Evolutionary conservation across 2,797 vertebrate species (phyloP).

Genomic region (Sphenodon punctatus): DNA sequence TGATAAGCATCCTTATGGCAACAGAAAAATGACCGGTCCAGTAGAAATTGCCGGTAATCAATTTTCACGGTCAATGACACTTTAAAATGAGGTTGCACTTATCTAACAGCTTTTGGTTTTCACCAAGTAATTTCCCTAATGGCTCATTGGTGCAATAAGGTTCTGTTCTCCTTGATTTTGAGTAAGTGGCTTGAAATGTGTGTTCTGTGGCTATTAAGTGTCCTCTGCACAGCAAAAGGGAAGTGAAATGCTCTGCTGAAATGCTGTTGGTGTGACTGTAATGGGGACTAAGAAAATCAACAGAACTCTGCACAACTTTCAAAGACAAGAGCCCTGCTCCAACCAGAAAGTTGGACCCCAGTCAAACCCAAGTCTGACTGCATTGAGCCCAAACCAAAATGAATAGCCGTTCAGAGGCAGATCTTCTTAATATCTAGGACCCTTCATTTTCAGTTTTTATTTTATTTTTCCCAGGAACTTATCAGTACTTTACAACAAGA

Average conservation of each 20-base stretch:
- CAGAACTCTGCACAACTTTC: not conserved
- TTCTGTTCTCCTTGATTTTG: not conserved
- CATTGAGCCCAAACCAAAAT: no score
- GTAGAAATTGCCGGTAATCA: not conserved
- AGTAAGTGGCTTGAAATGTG: not conserved
- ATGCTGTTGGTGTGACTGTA: not conserved
- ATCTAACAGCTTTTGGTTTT: slow-evolving; percentile 5
- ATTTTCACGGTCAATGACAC: not conserved
- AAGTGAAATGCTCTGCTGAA: not conserved
- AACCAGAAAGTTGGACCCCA: no score
- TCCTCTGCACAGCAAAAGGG: not conserved
- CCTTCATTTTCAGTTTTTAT: no score
- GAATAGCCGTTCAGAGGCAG: no score
- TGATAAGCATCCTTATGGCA: not conserved
- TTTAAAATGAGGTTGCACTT: not conserved
- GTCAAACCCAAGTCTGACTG: no score
- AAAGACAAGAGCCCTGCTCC: no score
- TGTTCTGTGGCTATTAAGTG: not conserved
- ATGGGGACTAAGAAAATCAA: not conserved
- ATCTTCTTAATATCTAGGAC: no score
- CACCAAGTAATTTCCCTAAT: not conserved
- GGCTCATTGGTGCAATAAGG: not conserved
- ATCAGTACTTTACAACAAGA: no score
- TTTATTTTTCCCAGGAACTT: no score
- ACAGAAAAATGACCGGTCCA: not conserved